phyloP scores from a whole-genome alignment of 2,797 vertebrate species.

The Argentina silus region DNA sequence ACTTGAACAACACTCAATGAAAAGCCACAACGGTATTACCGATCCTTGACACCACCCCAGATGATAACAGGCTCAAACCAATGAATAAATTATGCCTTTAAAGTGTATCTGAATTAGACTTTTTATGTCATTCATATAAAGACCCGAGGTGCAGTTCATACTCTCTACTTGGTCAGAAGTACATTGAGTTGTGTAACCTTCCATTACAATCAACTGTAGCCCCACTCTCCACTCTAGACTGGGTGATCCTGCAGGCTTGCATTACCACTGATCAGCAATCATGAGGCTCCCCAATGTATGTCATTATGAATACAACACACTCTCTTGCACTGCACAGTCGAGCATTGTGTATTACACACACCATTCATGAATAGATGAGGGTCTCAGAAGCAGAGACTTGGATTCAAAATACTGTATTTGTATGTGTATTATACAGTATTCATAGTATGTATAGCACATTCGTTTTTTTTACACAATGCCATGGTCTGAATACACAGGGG shows the following conservation, averaged over 20 bases:
- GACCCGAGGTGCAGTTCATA: conserved; percentile 2
- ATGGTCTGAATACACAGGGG: not conserved
- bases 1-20: conserved; percentile 24
- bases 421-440: not conserved
- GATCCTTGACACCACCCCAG: conserved; percentile 39
- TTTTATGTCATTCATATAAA: conserved; percentile 8
- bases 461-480: not conserved
- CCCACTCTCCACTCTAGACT: conserved; percentile 49
- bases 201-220: conserved; percentile 62
- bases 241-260: conserved; percentile 41
- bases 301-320: conserved; percentile 19
- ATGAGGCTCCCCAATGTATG: conserved; percentile 31
- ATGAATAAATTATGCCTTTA: conserved; percentile 39
- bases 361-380: conserved; percentile 7
- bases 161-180: not conserved
- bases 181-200: no score
- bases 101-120: conserved; percentile 37
- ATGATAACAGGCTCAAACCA: conserved; percentile 42
- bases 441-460: not conserved
- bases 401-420: not conserved
- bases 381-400: not conserved
- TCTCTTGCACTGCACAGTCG: not conserved
- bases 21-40: conserved; percentile 31
- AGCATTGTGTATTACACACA: not conserved
- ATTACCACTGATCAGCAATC: conserved; percentile 53